A percentile compares a stretch with the other conserved stretches of the same genome.
These are phyloP conservation scores for Trachelus troglodyta DNA, from an alignment of 2,888 invertebrate genomes.

Conservation along the genomic window DNA sequence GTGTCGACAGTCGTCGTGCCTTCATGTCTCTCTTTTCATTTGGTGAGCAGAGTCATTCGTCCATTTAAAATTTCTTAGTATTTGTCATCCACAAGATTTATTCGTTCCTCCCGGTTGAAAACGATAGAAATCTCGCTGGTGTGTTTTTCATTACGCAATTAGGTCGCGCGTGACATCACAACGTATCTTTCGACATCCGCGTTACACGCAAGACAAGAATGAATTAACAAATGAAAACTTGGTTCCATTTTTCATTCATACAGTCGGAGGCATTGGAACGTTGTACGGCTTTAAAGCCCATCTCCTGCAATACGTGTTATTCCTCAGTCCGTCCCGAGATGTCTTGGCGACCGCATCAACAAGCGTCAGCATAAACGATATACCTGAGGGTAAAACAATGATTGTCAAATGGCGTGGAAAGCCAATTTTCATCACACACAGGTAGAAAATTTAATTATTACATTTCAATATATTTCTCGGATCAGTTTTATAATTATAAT, in stretches of 20 bases:
- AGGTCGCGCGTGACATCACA: not conserved
- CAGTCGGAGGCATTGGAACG: conserved; percentile 70
- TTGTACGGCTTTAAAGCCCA: conserved; percentile 74
- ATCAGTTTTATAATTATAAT: too few relatives aligned
- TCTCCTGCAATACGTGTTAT: conserved; percentile 70
- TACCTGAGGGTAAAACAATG: conserved; percentile 75
- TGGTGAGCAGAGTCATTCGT: not conserved
- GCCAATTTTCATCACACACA: conserved; percentile 82
- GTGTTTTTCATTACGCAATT: not conserved
- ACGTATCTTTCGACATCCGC: not conserved
- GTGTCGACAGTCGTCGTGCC: conserved; percentile 55
- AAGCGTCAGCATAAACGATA: conserved; percentile 78
- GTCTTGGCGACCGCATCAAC: conserved; percentile 81
- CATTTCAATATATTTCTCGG: not conserved
- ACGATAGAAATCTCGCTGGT: not conserved
- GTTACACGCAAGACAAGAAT: not conserved
- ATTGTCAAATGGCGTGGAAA: conserved; percentile 86
- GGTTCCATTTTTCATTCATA: conserved; percentile 14
- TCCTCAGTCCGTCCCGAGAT: conserved; percentile 78
- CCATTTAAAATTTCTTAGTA: not conserved
- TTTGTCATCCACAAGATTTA: not conserved
- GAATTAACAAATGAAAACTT: not conserved
- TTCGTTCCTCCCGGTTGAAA: not conserved
- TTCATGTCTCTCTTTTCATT: not conserved
- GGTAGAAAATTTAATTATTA: conserved; percentile 54